These are phyloP conservation scores for Ormyrus labotus DNA, from an alignment of 2,888 invertebrate genomes.

Conservation along the genomic window DNA sequence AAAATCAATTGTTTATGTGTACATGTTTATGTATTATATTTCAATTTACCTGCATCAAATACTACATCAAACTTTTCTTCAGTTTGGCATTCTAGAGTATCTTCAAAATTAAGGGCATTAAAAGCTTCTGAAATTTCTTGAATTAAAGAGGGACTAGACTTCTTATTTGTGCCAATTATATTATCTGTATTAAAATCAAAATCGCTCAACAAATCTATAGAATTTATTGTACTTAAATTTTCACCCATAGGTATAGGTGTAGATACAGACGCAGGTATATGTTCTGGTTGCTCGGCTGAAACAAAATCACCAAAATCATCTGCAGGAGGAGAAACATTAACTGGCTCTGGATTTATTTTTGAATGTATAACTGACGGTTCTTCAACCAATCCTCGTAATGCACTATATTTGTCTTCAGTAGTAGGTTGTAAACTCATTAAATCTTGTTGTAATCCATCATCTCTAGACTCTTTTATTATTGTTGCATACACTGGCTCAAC, in stretches of 20 bases:
- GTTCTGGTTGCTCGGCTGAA: conserved; percentile 69
- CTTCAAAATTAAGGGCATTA: conserved; percentile 67
- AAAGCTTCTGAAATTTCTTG: conserved; percentile 69
- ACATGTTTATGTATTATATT: neutral
- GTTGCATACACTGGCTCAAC: conserved; percentile 48
- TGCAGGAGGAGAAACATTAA: conserved; percentile 57
- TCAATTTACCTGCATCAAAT: conserved; percentile 65
- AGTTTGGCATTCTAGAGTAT: conserved; percentile 59
- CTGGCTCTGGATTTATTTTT: conserved; percentile 55
- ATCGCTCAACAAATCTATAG: conserved; percentile 67
- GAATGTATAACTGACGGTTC: conserved; percentile 58
- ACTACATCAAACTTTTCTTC: conserved; percentile 64
- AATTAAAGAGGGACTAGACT: conserved; percentile 64
- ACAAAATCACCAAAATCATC: conserved; percentile 77
- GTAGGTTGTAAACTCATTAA: conserved; percentile 70
- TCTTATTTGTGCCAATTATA: conserved; percentile 57
- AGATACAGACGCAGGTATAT: conserved; percentile 53
- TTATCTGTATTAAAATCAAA: conserved; percentile 66
- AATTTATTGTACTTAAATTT: conserved; percentile 46
- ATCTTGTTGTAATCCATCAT: conserved; percentile 63
- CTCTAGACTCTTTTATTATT: conserved; percentile 54
- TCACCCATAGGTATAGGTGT: conserved; percentile 54
- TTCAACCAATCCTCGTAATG: conserved; percentile 74
- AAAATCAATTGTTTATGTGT: conserved; percentile 1
- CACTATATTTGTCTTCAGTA: conserved; percentile 76